Conservation (phyloP, 2,797 vertebrate species). For the Fratercula arctica region DNA sequence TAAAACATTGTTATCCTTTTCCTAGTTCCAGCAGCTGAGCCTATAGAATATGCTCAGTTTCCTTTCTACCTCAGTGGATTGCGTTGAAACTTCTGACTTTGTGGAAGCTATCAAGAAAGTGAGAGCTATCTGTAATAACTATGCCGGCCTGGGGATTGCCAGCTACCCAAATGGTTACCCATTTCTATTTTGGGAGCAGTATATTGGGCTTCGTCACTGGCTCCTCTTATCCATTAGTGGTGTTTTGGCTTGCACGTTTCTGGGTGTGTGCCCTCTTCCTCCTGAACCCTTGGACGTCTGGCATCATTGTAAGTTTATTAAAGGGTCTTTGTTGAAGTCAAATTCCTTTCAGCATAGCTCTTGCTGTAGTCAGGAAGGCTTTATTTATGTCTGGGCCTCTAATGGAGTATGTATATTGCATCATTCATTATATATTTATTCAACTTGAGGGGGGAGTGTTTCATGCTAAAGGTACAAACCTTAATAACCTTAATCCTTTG, state of each 20-base stretch:
- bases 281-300: constrained; percentile 94
- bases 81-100: constrained; percentile 91
- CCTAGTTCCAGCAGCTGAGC: constrained; percentile 89
- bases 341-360: constrained; percentile 80
- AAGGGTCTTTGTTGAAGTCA: constrained; percentile 72
- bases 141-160: constrained; percentile 85
- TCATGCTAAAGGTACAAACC: constrained; percentile 49
- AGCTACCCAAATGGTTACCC: constrained; percentile 95
- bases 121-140: constrained; percentile 90
- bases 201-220: constrained; percentile 93
- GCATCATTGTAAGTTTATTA: constrained; percentile 90
- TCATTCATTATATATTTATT: constrained; percentile 77
- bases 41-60: constrained; percentile 95
- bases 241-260: constrained; percentile 91
- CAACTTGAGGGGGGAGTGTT: constrained; percentile 66
- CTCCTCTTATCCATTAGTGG: constrained; percentile 93
- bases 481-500: constrained; percentile 27
- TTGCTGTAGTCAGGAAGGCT: constrained; percentile 68
- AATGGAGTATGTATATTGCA: constrained; percentile 29
- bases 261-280: constrained; percentile 93
- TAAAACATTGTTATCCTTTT: not conserved
- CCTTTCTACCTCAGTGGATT: constrained; percentile 98
- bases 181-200: constrained; percentile 97
- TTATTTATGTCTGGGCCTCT: not conserved
- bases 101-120: constrained; percentile 96